Base-by-base conservation (phyloP, 2,113 vertebrate genomes). In the Micronisus gabar region DNA sequence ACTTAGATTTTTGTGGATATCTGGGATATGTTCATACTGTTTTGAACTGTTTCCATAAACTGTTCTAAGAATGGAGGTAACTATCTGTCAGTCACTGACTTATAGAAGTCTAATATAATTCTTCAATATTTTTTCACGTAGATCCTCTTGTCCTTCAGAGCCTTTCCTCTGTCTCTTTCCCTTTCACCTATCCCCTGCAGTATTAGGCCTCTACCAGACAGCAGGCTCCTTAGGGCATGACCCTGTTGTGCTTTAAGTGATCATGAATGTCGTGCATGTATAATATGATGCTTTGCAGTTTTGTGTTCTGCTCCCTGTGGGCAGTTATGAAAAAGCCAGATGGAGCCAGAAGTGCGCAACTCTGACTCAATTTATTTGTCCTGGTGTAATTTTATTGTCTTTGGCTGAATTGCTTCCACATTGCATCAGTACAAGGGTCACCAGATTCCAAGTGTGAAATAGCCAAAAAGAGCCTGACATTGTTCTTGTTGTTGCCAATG, bases 201-300 rank as follows among this genome's bases (percentile, higher is more conserved):
- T 48, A 26, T 45, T 74, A 55, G 81, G 74, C 38, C 38, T 85
- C 32, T 63, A 15, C 29, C 36, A 70, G 83, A 48, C n/a, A 48
- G 29, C 15, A 74, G 15, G 21, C 23, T 70, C 75, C 75, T 52
- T 40, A 53, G 22, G 80, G 40, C 70, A 70, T 20, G 21, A 63
- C 59, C 70, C 32, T n/a, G 17, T 75, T 70, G 18, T 66, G 45
- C 30, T 88, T 81, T 81, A 53, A 62, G 17, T 86, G 53, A 58
- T 79, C n/a, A 34, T 0, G 0, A 47, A 45, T 74, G 32, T 56
- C 17, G 11, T 5, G 15, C 5, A 3, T 47, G 6, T 56, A 41
- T 88, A 66, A 70, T 48, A 21, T 4, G 29, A 43, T 59, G 26
- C 58, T 83, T 76, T 50, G 40, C 47, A 73, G 36, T 81, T 89